A percentile compares a stretch with the other conserved stretches of the same genome.
Conservation (phyloP, 2,797 vertebrate genomes). For the Arnoldichthys spilopterus region DNA sequence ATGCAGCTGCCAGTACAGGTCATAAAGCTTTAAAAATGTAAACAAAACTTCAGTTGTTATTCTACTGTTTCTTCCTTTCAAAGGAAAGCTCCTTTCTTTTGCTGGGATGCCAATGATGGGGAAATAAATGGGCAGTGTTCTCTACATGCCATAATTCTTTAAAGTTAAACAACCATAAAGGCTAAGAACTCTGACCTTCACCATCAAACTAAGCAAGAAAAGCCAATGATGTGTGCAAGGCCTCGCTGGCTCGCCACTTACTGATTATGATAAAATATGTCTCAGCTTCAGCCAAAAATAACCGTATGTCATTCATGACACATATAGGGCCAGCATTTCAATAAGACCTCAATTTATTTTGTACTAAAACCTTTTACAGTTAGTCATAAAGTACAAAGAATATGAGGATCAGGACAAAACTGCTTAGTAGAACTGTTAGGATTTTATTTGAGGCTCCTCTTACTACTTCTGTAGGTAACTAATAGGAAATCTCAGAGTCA, state of each 20-base stretch:
- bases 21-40: background rate
- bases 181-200: slow-evolving; percentile 98
- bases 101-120: background rate
- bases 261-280: slow-evolving; percentile 94
- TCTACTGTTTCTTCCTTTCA: background rate
- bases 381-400: slow-evolving; percentile 91
- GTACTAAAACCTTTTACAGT: slow-evolving; percentile 96
- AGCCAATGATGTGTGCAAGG: slow-evolving; percentile 97
- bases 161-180: slow-evolving; percentile 93
- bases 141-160: slow-evolving; percentile 81
- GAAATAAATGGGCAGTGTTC: slow-evolving; percentile 55
- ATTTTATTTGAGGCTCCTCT: background rate
- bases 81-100: background rate
- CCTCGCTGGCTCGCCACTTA: slow-evolving; percentile 80
- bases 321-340: slow-evolving; percentile 91
- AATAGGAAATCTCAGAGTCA: background rate
- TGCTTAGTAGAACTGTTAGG: slow-evolving; percentile 62
- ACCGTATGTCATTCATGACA: slow-evolving; percentile 94
- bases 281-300: slow-evolving; percentile 88
- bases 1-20: background rate
- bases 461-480: background rate
- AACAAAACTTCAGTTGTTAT: background rate
- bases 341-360: slow-evolving; percentile 97
- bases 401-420: slow-evolving; percentile 80
- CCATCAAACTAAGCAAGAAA: slow-evolving; percentile 95